Conservation (phyloP, 2,797 vertebrate genomes). For the Oreochromis mossambicus region DNA sequence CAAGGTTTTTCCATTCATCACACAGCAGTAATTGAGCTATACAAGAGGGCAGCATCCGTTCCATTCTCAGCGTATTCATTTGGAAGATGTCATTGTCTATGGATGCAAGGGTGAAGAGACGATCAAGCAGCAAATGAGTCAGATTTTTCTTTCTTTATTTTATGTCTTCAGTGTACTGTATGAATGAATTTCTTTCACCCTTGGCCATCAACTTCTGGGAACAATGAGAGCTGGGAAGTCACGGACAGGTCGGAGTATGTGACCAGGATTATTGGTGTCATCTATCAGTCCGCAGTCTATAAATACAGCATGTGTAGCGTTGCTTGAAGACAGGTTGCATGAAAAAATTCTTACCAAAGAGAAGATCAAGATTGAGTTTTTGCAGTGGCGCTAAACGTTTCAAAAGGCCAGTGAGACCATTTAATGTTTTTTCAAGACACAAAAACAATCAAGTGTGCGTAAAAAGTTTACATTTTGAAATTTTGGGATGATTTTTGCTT, state of each 20-base stretch:
- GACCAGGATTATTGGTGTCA: slow-evolving; percentile 4
- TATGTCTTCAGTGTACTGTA: not conserved
- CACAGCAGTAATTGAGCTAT: not conserved
- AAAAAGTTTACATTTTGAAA: not conserved
- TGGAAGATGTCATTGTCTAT: slow-evolving; percentile 17
- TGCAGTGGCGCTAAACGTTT: not conserved
- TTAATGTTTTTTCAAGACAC: not conserved
- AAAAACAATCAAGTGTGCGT: not conserved
- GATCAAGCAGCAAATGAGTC: slow-evolving; percentile 49
- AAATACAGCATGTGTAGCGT: not conserved
- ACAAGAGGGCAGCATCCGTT: not conserved
- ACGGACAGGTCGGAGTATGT: slow-evolving; percentile 17
- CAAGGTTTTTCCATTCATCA: not conserved
- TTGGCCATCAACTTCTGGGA: slow-evolving; percentile 14
- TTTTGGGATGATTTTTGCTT: not conserved
- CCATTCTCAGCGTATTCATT: not conserved
- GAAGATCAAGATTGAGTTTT: not conserved
- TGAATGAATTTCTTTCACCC: slow-evolving; percentile 7
- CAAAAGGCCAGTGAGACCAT: not conserved
- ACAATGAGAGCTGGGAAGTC: slow-evolving; percentile 19
- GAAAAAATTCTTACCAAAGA: not conserved
- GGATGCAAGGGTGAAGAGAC: slow-evolving; percentile 18
- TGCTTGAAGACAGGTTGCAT: not conserved
- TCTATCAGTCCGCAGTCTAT: not conserved
- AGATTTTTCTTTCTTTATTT: slow-evolving; percentile 1